Percentiles rank a stretch among this genome's conserved stretches.
These are phyloP conservation scores for Pelobates cultripes DNA, from an alignment of 2,797 vertebrate species.

Conservation along the genomic window DNA sequence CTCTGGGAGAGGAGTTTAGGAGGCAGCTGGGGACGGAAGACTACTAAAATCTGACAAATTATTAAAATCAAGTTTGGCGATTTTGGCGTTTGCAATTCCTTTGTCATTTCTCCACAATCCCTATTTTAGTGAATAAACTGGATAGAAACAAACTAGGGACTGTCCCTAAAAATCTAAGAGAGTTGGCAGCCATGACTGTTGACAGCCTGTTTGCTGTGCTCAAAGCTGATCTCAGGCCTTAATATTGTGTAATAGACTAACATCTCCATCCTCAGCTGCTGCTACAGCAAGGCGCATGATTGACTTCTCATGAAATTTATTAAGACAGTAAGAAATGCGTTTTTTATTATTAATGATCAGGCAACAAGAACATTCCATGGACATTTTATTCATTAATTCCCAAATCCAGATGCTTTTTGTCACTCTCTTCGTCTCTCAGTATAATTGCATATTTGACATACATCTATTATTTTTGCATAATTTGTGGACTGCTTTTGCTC, in stretches of 20 bases:
- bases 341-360: slow-evolving; percentile 63
- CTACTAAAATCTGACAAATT: no score
- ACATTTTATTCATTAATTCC: slow-evolving; percentile 52
- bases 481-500: neutral
- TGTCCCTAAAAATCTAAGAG: neutral
- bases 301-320: slow-evolving; percentile 20
- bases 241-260: no score
- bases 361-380: slow-evolving; percentile 61
- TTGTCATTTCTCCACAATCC: no score
- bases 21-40: no score
- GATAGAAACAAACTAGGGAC: neutral
- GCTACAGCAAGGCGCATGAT: neutral
- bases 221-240: no score
- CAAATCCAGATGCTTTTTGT: slow-evolving; percentile 52
- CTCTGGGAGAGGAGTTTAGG: no score
- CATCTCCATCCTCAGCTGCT: neutral
- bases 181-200: neutral
- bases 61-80: no score
- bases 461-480: neutral
- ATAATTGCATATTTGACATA: slow-evolving; percentile 41
- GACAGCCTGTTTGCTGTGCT: no score
- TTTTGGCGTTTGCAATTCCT: no score
- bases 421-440: slow-evolving; percentile 22
- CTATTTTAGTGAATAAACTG: no score
- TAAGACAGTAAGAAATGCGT: slow-evolving; percentile 18